These are phyloP conservation scores for Vanessa cardui DNA, from an alignment of 2,888 invertebrate genomes.

Conservation along the genomic window DNA sequence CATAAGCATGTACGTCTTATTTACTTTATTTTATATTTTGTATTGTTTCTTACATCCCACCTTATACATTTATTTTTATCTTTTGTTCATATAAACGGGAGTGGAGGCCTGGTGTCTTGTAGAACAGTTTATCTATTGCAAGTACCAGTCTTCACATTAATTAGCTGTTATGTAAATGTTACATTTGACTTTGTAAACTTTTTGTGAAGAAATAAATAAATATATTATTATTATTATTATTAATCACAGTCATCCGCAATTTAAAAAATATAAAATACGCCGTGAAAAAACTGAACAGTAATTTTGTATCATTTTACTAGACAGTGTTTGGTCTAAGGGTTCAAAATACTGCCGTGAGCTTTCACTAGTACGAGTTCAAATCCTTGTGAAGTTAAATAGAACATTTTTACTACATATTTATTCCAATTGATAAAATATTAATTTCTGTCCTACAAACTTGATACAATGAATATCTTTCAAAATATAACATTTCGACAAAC, in stretches of 20 bases:
- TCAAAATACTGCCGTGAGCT: neutral
- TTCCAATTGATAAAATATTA: neutral
- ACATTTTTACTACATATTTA: neutral
- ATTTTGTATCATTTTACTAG: neutral
- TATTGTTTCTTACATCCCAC: too few relatives aligned
- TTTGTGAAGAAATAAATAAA: too few relatives aligned
- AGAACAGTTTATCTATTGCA: too few relatives aligned
- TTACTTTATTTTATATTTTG: too few relatives aligned
- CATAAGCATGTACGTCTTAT: too few relatives aligned
- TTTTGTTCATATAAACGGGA: too few relatives aligned
- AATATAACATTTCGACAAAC: slow-evolving; percentile 1
- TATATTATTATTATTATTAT: too few relatives aligned
- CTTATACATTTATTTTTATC: too few relatives aligned
- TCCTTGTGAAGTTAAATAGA: neutral
- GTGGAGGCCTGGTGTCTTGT: too few relatives aligned
- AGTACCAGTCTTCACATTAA: too few relatives aligned
- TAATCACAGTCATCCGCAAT: neutral
- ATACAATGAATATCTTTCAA: neutral
- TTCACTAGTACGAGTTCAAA: neutral
- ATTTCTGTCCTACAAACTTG: neutral
- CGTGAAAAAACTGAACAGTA: neutral
- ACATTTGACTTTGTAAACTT: too few relatives aligned
- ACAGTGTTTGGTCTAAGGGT: neutral
- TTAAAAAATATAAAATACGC: neutral
- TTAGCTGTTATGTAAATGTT: too few relatives aligned